A percentile compares a stretch with the other conserved stretches of the same genome.
Conservation (phyloP, 2,888 invertebrate species). For the Sphaerophoria taeniata region DNA sequence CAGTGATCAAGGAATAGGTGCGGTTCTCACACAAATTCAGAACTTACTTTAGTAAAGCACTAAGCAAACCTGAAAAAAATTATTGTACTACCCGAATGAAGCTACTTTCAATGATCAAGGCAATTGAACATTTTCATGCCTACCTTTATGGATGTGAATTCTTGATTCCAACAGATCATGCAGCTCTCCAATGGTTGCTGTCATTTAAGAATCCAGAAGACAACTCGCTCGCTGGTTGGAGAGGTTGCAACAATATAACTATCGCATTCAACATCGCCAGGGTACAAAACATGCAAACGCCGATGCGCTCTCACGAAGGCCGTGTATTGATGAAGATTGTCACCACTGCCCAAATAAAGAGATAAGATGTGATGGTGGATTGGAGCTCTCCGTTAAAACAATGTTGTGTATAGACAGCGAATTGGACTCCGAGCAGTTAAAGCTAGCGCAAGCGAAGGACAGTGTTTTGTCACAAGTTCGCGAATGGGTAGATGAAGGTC, state of each 20-base stretch:
- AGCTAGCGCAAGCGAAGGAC: not conserved
- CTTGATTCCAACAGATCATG: slow-evolving; percentile 25
- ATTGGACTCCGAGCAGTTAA: slow-evolving; percentile 13
- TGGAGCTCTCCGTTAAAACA: not conserved
- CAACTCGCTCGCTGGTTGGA: slow-evolving; percentile 2
- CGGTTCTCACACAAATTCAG: slow-evolving; percentile 25
- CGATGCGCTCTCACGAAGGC: slow-evolving; percentile 9
- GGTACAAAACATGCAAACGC: slow-evolving; percentile 13
- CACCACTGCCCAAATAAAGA: slow-evolving; percentile 14
- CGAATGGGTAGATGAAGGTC: slow-evolving; percentile 16
- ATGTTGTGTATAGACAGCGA: slow-evolving; percentile 1
- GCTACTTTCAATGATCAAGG: slow-evolving; percentile 24
- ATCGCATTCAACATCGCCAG: slow-evolving; percentile 1
- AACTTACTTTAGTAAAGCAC: slow-evolving; percentile 27
- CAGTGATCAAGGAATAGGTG: slow-evolving; percentile 23
- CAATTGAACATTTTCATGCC: slow-evolving; percentile 21
- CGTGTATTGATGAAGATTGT: slow-evolving; percentile 14
- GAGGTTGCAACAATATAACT: slow-evolving; percentile 13
- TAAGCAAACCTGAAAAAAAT: slow-evolving; percentile 16
- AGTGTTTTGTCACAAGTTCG: slow-evolving; percentile 3
- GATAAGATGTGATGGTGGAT: not conserved
- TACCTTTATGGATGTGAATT: slow-evolving; percentile 17
- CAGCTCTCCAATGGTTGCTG: slow-evolving; percentile 21
- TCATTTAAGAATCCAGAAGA: not conserved
- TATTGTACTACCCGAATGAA: slow-evolving; percentile 23